A percentile compares a stretch with the other conserved stretches of the same genome.
Conservation (phyloP, 2,113 vertebrate genomes). For the Daboia siamensis region DNA sequence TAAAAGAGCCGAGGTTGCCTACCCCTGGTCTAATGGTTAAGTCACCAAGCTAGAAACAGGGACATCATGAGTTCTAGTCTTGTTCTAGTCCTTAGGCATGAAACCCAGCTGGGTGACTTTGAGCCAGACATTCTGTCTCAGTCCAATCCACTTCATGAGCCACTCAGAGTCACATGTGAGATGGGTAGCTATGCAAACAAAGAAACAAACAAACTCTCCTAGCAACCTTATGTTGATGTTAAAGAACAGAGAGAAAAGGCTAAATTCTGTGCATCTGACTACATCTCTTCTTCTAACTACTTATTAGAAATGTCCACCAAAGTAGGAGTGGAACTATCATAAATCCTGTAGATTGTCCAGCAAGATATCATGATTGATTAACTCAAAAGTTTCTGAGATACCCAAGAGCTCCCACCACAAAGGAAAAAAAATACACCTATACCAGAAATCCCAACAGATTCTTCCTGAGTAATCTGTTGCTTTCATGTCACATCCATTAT, state of each 20-base stretch:
- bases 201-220: not conserved
- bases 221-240: not conserved
- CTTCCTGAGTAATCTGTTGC: not conserved
- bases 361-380: not conserved
- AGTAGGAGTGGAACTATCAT: not conserved
- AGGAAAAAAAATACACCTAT: not conserved
- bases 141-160: not conserved
- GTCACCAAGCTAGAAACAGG: not conserved
- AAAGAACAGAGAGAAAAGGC: not conserved
- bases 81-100: not conserved
- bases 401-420: not conserved
- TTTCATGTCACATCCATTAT: not conserved
- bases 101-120: not conserved
- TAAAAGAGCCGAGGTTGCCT: too few species aligned
- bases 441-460: not conserved
- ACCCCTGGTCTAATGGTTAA: too few species aligned
- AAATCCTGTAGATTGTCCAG: not conserved
- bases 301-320: not conserved
- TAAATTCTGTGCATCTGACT: not conserved
- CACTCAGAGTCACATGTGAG: not conserved
- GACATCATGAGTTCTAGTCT: not conserved
- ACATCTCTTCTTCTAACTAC: not conserved
- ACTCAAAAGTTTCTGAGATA: not conserved
- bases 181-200: not conserved
- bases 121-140: too few species aligned